A percentile compares a stretch with the other conserved stretches of the same genome.
These are phyloP conservation scores for Rallus limicola DNA, from an alignment of 2,113 vertebrate genomes.

Conservation along the genomic window DNA sequence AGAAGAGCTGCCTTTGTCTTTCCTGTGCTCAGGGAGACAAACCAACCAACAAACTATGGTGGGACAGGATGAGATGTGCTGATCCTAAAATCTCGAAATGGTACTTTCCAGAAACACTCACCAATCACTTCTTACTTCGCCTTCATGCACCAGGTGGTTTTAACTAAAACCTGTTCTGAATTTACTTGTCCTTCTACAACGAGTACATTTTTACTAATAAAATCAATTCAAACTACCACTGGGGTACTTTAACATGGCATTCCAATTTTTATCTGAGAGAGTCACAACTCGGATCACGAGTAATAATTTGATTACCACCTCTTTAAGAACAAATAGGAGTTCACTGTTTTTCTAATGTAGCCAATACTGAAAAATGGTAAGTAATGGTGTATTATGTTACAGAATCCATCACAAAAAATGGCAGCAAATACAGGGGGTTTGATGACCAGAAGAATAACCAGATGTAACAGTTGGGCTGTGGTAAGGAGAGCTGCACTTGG, in stretches of 20 bases:
- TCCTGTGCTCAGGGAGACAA: neutral
- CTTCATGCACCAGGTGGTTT: neutral
- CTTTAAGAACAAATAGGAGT: conserved; percentile 8
- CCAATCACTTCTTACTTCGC: neutral
- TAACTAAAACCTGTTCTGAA: neutral
- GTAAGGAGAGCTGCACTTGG: neutral
- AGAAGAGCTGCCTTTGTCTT: neutral
- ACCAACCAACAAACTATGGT: neutral
- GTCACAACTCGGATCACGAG: neutral
- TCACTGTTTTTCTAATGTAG: neutral
- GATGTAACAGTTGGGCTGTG: neutral
- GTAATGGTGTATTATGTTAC: neutral
- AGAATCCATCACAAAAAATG: neutral
- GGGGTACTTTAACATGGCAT: neutral
- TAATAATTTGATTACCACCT: neutral
- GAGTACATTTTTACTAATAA: neutral
- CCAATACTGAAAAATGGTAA: neutral
- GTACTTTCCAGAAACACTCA: neutral
- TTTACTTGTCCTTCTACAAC: neutral
- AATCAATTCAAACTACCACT: neutral
- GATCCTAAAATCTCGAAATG: neutral
- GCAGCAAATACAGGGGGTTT: neutral
- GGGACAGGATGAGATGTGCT: neutral
- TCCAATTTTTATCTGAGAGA: neutral
- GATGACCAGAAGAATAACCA: conserved; percentile 9